Evolutionary conservation across 2,797 vertebrate genomes (phyloP), one percentile per base, ranked within the genome.

Genomic region (Triplophysa bombifrons): DNA sequence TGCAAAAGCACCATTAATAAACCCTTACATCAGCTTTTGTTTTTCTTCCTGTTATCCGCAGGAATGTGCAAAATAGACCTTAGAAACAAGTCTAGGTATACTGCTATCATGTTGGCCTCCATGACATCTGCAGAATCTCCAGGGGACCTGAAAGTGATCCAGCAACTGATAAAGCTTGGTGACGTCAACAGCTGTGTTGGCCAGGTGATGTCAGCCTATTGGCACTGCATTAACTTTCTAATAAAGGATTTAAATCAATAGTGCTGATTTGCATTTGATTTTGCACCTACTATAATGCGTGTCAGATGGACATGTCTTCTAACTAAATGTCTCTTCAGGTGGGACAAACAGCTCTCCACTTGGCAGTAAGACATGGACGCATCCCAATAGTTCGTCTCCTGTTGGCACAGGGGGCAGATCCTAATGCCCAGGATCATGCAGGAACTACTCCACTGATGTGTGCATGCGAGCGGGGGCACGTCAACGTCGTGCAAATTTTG

Each of bases 51-150:
- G 14, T 55, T 38, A 3, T 53, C 55, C 22, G 5, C 88, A 98
- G 98, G 96, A 0, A 86, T 94, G 83, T 96, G 94, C 82, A 88
- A 94, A 0, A 93, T 95, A 79, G 92, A 97, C 88, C 88, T 93
- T 82, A 96, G 96, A 91, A 99, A 99, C 90, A 95, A 93, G 0
- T 95, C 96, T 0, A 97, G 98, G 20, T 98, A 97, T 86, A 98
- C 97, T 0, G 92, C 96, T 0, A 93, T 96, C 85, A 99, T 98
- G 97, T 91, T 99, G 85, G 97, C 96, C 2, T 94, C 95, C 0
- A 90, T 99, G 82, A 95, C 95, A 0, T 89, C 93, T 0, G 93
- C 96, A 0, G 95, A 96, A 66, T 93, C 91, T 0, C 90, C 90
- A 0, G 93, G 92, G 78, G 97, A 96, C 82, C 95, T 97, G 94